Percentiles rank a stretch among this genome's conserved stretches.
These are phyloP conservation scores for Etheostoma nigrum DNA, from an alignment of 2,797 vertebrate species.

Conservation along the genomic window DNA sequence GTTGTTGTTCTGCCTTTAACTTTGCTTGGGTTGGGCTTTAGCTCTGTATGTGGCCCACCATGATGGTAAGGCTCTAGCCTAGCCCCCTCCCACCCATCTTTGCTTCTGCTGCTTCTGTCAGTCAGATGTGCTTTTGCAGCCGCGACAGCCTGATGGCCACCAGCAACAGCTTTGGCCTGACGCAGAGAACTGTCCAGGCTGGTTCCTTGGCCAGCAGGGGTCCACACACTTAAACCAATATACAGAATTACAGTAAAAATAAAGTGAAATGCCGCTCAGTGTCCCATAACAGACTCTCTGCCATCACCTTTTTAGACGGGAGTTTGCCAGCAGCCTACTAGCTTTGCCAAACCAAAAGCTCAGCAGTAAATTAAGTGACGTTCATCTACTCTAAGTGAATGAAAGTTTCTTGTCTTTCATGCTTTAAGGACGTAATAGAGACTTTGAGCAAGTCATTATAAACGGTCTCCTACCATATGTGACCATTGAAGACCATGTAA, in stretches of 20 bases:
- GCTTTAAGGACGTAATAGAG: neutral
- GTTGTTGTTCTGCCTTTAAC: conserved; percentile 73
- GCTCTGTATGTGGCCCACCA: conserved; percentile 87
- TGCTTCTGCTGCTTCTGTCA: conserved; percentile 77
- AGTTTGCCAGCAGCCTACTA: neutral
- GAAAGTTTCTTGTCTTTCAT: neutral
- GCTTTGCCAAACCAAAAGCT: conserved; percentile 26
- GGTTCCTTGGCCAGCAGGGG: conserved; percentile 58
- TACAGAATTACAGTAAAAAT: neutral
- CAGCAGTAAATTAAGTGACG: conserved; percentile 4
- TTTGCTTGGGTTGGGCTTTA: conserved; percentile 77
- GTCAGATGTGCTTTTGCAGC: conserved; percentile 73
- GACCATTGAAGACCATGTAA: neutral
- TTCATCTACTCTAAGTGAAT: conserved; percentile 11
- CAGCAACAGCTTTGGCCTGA: conserved; percentile 43
- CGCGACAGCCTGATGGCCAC: conserved; percentile 30
- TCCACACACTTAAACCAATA: conserved; percentile 47
- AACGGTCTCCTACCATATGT: neutral
- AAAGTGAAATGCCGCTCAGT: neutral
- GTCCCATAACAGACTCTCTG: neutral
- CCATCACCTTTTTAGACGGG: neutral
- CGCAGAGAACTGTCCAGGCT: conserved; percentile 35
- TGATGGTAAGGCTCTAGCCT: conserved; percentile 84
- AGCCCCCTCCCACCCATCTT: conserved; percentile 38
- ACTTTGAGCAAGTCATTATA: neutral